Evolutionary conservation across 2,888 invertebrate species (phyloP).

Genomic region (Chaitophorus viminalis): DNA sequence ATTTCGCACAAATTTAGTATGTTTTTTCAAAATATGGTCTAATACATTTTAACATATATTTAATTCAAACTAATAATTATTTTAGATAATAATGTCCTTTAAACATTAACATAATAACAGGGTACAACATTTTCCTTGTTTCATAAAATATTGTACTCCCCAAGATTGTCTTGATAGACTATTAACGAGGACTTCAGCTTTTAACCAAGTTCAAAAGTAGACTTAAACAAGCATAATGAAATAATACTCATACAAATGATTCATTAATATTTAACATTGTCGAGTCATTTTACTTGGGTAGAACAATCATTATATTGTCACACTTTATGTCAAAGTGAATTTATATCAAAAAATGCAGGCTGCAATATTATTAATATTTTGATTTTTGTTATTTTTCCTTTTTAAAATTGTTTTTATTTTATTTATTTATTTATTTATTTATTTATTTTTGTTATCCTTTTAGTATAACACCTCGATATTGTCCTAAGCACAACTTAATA

Average conservation of each 20-base stretch:
- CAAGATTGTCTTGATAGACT: not conserved
- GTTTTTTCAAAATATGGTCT: conserved; percentile 22
- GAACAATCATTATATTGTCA: not conserved
- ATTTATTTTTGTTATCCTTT: conserved; percentile 23
- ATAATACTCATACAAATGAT: conserved; percentile 32
- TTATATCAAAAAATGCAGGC: conserved; percentile 18
- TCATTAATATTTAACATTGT: conserved; percentile 18
- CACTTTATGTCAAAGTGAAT: not conserved
- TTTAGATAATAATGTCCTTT: conserved; percentile 40
- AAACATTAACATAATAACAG: conserved; percentile 56
- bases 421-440: too few relatives aligned
- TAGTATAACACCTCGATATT: conserved; percentile 53
- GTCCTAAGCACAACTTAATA: conserved; percentile 56
- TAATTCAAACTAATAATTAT: conserved; percentile 41
- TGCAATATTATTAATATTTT: conserved; percentile 4
- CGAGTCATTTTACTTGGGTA: conserved; percentile 39
- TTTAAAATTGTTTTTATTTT: too few relatives aligned
- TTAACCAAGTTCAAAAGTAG: conserved; percentile 28
- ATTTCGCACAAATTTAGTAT: conserved; percentile 42
- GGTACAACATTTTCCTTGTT: conserved; percentile 57
- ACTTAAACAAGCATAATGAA: not conserved
- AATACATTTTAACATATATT: conserved; percentile 20
- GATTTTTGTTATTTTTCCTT: not conserved
- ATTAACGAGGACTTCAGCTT: not conserved
- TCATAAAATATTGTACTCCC: conserved; percentile 54